phyloP scores from a whole-genome alignment of 2,888 invertebrate species.

The Rotaria sp. region DNA sequence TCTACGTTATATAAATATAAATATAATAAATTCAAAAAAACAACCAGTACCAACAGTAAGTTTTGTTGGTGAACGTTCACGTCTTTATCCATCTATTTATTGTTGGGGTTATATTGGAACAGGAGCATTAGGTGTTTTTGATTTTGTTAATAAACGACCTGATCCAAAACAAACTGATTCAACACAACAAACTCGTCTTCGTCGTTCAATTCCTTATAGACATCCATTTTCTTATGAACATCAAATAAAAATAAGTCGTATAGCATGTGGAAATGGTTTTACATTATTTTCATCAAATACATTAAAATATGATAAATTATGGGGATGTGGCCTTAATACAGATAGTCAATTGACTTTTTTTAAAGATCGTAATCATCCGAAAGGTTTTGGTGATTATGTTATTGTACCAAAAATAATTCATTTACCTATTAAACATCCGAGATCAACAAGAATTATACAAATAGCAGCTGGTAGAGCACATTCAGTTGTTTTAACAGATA shows the following conservation, averaged over 20 bases:
- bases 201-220: conserved; percentile 7
- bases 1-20: neutral
- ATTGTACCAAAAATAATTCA: conserved; percentile 52
- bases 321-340: conserved; percentile 82
- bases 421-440: conserved; percentile 48
- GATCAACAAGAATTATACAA: conserved; percentile 46
- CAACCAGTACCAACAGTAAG: neutral
- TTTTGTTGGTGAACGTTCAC: conserved; percentile 11
- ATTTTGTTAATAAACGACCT: neutral
- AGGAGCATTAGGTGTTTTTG: conserved; percentile 23
- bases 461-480: conserved; percentile 81
- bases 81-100: neutral
- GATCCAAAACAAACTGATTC: neutral
- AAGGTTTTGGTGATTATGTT: conserved; percentile 55
- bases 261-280: conserved; percentile 82
- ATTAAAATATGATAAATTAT: conserved; percentile 61
- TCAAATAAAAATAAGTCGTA: conserved; percentile 12
- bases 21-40: neutral
- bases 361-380: conserved; percentile 42
- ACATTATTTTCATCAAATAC: conserved; percentile 66
- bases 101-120: conserved; percentile 24
- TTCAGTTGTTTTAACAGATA: conserved; percentile 68
- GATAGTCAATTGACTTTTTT: conserved; percentile 81
- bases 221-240: conserved; percentile 25
- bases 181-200: neutral